Evolutionary conservation across 1,140 invertebrate genomes (phyloP), one percentile per base, ranked within the genome.

Genomic region (Megathymus violae): DNA sequence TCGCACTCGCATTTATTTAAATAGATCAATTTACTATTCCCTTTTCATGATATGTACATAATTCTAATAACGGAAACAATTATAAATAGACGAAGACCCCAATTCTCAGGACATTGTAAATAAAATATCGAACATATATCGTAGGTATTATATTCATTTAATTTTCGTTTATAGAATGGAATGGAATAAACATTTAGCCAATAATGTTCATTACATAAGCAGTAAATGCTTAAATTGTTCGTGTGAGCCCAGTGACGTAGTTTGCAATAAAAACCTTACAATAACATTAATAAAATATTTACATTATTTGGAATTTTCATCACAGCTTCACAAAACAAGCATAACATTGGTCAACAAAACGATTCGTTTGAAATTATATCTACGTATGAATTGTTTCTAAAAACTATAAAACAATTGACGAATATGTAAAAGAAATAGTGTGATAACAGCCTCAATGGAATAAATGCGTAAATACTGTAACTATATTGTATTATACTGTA

Each of bases 321-420:
- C 88, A 91, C 88, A 91, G 88, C 86, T 85, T 82, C 85, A 88
- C 88, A 80, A 91, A 89, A 89, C 80, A 91, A 91, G 85, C 85
- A 88, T 85, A 89, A 89, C 83, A 85, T 80, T 71, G 72, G 69
- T 84, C 61, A 88, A 91, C 85, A 87, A 88, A 91, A 88, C 80
- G 82, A 82, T 78, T 74, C 64, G 62, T 67, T 54, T 68, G 69
- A 67, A 54, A 54, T 70, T 79, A 81, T 60, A 76, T 74, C 76
- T 80, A 82, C 25, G 68, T 63, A 56, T 72, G 68, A 62, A 56
- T 70, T 73, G 71, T 71, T 54, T 62, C 47, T 78, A 83, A 80
- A 78, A 87, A 88, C 85, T 89, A 89, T 76, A 88, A 89, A 89
- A 89, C 86, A 87, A 84, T 78, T 69, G 50, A 71, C 62, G 43